Base-by-base conservation (phyloP, 23 tunicate species). In the Oikopleura vanhoeffeni region DNA sequence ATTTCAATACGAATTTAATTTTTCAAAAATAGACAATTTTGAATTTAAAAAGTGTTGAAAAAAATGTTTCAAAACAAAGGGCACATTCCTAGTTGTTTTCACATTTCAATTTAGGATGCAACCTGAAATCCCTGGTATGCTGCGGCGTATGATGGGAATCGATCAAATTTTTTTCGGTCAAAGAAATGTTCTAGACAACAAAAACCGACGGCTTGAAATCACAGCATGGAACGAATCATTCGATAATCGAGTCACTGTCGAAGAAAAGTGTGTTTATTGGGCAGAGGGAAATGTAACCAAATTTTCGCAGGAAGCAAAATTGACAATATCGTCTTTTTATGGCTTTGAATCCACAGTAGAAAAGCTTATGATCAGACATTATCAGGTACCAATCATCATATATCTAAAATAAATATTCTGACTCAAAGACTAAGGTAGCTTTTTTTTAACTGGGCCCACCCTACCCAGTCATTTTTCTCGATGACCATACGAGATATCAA, bases 101-200 rank as follows among this genome's bases (percentile, higher is more conserved):
- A n/a, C n/a, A n/a, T 49, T 8, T 49, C 64, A 8, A 8, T 49
- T 49, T 2, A 71, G 79, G 35, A 18, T 71, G 4, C 79, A 71
- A 38, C 79, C 79, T 2, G 79, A 71, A 71, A 71, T 71, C 38
- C 79, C 79, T 38, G 79, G 79, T 13, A 71, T 71, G 79, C 79
- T 71, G 38, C 79, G 79, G 79, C 79, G 79, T 13, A 71, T 71
- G 79, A 71, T 71, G 79, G 79, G 79, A 28, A 71, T 71, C 79
- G 79, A 71, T 32, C 35, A 18, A 71, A 71, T 71, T 38, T 71
- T 71, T 30, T 71, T 71, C 38, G 27, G 79, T 38, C 79, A 71
- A 38, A 28, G 79, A 71, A 71, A 71, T 71, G 79, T 71, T 33
- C 79, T 71, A 2, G 79, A 71, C 35, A 18, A 30, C 38, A 71